A percentile compares a stretch with the other conserved stretches of the same genome.
These are phyloP conservation scores for Amia ocellicauda DNA, from an alignment of 2,113 vertebrate genomes.

Conservation along the genomic window DNA sequence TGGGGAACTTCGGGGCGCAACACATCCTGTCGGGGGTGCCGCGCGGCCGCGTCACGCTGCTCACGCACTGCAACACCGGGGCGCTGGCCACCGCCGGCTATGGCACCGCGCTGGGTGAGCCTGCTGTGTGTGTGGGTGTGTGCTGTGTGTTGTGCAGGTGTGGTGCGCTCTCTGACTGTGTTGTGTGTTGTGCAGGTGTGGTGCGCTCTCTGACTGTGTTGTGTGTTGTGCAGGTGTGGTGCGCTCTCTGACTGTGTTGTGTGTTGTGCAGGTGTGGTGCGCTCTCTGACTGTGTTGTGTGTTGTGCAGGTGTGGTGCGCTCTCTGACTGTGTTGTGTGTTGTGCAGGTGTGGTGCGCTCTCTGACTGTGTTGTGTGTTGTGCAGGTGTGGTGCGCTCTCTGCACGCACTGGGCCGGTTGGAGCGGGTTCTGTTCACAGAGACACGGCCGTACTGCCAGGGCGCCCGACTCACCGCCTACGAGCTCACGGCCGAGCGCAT, in stretches of 20 bases:
- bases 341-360: neutral
- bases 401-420: conserved; percentile 71
- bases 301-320: neutral
- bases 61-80: conserved; percentile 64
- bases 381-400: conserved; percentile 77
- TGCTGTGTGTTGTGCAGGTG: neutral
- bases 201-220: conserved; percentile 79
- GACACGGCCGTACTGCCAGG: conserved; percentile 87
- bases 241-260: neutral
- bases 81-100: conserved; percentile 58
- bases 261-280: conserved; percentile 68
- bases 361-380: conserved; percentile 3
- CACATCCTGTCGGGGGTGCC: conserved; percentile 41
- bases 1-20: conserved; percentile 52
- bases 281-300: conserved; percentile 70
- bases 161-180: neutral
- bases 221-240: neutral
- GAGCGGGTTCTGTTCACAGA: conserved; percentile 82
- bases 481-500: conserved; percentile 79
- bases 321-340: neutral
- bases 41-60: conserved; percentile 34
- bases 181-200: conserved; percentile 58
- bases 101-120: conserved; percentile 58
- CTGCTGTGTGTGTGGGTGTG: too few species aligned
- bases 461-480: conserved; percentile 79